Evolutionary conservation across 2,113 vertebrate genomes (phyloP), one percentile per base, ranked within the genome.

Genomic region (Ploceus nigricollis): DNA sequence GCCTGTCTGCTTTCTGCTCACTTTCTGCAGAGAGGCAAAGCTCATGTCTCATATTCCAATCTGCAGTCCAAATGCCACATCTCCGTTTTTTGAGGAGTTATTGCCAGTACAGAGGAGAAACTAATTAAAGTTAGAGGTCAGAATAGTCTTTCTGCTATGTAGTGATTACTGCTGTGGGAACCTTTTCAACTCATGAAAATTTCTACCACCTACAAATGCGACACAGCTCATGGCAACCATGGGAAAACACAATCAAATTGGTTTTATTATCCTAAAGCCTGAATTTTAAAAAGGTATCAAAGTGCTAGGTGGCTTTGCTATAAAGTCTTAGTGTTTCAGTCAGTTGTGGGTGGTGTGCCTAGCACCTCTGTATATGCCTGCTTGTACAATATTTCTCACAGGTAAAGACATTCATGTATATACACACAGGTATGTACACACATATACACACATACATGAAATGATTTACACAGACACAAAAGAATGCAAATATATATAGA

Each of bases 401-500:
- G 47, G 44, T 72, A 37, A 68, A 87, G 73, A 90, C 60, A 56
- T 39, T 15, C 3, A 65, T 58, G 47, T 90, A 71, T 75, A 87
- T 64, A 65, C 70, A 53, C 63, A 89, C 61, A 87, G 3, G 18
- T 72, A 80, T 77, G 65, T 47, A 69, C 58, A 90, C 40, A 54
- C 23, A 60, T 16, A 91, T 31, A 47, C 22, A 95, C 86, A 90
- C 44, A 82, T 42, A 58, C 9, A 61, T 35, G 40, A 35, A 69
- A 40, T 69, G 3, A 61, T 45, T 45, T 18, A 84, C 22, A 85
- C 39, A 90, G 54, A 92, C 54, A 85, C 5, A 79, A 51, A 40
- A 6, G 33, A 71, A 82, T 16, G 44, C 25, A 95, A 53, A 94
- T 90, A 93, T 97, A 93, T 95, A 96, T 91, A 96, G 95, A 93